Evolutionary conservation across 2,888 invertebrate genomes (phyloP), one percentile per base, ranked within the genome.

Genomic region (Cataglyphis albicans): DNA sequence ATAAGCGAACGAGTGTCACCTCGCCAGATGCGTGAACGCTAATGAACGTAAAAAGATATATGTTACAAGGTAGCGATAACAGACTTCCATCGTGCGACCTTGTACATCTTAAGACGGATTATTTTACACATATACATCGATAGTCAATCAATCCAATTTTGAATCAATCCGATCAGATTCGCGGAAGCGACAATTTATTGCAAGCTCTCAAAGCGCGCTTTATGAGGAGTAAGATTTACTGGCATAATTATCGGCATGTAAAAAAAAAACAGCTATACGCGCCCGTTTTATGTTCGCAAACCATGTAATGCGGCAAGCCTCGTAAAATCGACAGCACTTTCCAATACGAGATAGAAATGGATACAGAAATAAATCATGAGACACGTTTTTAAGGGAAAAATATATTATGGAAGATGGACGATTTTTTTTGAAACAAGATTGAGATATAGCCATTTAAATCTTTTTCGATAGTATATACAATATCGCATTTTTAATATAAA

Each of bases 31-130:
- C 81, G 55, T 57, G 70, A 78, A 82, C 81, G 61, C 70, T 85
- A 81, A 68, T 75, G 81, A 85, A 78, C 83, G 73, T 82, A 86
- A 86, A 89, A 88, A 89, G 81, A 87, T 84, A 89, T 85, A 84
- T 89, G 89, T 88, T 87, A 89, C 89, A 89, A 89, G 89, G 89
- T 81, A 84, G 81, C 86, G 89, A 88, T 86, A 86, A 86, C 80
- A 59, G 83, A 89, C 81, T 64, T 64, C 84, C 78, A 76, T 68
- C 68, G 65, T 48, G 63, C 72, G 18, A 64, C 87, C 86, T 89
- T 84, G 86, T 73, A 32, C 81, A 88, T 84, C 83, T 55, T 38
- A 61, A 72, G 63, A 74, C 35, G 59, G 76, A 82, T 84, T 73
- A 76, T n/a, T 82, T 84, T 84, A 57, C 55, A 59, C 73, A 61